Conservation (phyloP, 2,888 invertebrate species). For the Antheraea assamensis region DNA sequence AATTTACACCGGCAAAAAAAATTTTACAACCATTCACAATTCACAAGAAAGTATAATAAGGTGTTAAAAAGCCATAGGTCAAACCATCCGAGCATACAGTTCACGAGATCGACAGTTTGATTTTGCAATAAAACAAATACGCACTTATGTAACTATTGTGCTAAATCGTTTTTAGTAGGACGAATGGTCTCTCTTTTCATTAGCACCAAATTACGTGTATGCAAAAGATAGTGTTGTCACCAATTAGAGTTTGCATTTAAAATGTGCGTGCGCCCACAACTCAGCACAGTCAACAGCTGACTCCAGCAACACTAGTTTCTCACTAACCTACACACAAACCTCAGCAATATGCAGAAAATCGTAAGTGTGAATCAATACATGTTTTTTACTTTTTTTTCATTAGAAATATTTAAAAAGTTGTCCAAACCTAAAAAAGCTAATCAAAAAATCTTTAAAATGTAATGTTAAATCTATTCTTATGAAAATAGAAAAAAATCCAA, state of each 20-base stretch:
- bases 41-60: constrained; percentile 21
- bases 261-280: constrained; percentile 38
- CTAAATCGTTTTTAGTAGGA: constrained; percentile 49
- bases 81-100: constrained; percentile 19
- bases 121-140: constrained; percentile 46
- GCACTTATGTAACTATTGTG: constrained; percentile 47
- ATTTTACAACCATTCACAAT: constrained; percentile 2
- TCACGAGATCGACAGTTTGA: constrained; percentile 31
- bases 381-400: background rate
- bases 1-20: background rate
- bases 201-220: constrained; percentile 65
- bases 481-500: background rate
- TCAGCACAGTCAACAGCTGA: constrained; percentile 54
- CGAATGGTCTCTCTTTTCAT: constrained; percentile 53
- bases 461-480: background rate
- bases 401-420: background rate
- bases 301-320: constrained; percentile 41
- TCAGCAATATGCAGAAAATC: constrained; percentile 62
- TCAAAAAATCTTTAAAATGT: background rate
- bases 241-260: constrained; percentile 59
- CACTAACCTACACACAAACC: constrained; percentile 34
- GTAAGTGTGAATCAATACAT: constrained; percentile 46
- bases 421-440: background rate
- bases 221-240: constrained; percentile 61
- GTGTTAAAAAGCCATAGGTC: constrained; percentile 23